Evolutionary conservation across 53 echinoderm and acorn worm genomes (phyloP), one percentile per base, ranked within the genome.

Genomic region (Paelopatides confundens): DNA sequence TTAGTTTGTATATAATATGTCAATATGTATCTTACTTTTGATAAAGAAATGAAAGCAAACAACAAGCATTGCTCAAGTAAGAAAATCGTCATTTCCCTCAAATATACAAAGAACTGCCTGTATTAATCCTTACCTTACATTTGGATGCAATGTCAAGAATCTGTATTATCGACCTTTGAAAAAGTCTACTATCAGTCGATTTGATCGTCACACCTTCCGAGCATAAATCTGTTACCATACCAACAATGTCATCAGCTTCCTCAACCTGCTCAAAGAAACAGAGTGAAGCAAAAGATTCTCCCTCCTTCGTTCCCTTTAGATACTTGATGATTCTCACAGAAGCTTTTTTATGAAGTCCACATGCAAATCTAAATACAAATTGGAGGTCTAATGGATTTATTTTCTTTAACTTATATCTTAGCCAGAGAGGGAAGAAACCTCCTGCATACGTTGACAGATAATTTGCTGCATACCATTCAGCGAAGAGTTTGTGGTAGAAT

Each of bases 401-500:
- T 12, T 32, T 31, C 34, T 11, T 10, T 2, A 68, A 36, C 0
- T 15, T 36, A 9, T 12, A 8, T 2, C 21, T 68, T 35, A 68
- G 21, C 17, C 31, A 33, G 18, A 68, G 14, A 17, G 69, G 3
- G 21, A 68, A 68, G 11, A 36, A 4, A 13, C 4, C 3, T 7
- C 36, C 28, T 12, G 69, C 69, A 32, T 15, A 35, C 12, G 14
- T 11, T 35, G 32, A 31, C 8, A 68, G 69, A 13, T 68, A 68
- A 11, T 68, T 23, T 17, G 69, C 69, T 32, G 69, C 69, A 32
- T 68, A 68, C 69, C 69, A 68, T 11, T 68, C 69, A 35, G 69
- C 69, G 21, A 68, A 68, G 14, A 68, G 69, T 68, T 68, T 68
- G 37, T 70, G 70, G 37, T 35, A 70, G 37, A 70, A 70, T 70